Conservation (phyloP, 2,113 vertebrate species). For the Ahaetulla prasina region DNA sequence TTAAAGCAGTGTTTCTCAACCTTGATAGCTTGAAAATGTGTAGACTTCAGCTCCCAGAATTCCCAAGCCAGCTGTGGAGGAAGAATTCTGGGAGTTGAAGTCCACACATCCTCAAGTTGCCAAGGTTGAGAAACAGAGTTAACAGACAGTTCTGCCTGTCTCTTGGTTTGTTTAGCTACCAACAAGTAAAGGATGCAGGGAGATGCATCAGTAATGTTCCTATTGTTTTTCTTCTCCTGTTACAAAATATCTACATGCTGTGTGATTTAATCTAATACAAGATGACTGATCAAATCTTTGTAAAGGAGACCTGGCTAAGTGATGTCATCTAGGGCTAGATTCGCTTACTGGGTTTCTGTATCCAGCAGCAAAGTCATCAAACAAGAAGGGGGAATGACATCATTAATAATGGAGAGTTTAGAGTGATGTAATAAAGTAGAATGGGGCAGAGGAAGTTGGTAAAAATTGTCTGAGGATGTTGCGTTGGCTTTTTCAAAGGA, state of each 20-base stretch:
- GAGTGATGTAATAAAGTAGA: not conserved
- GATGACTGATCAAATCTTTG: not conserved
- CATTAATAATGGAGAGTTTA: not conserved
- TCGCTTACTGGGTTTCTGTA: not conserved
- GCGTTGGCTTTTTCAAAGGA: not conserved
- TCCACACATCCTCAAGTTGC: too few species aligned
- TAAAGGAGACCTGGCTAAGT: not conserved
- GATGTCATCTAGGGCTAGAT: not conserved
- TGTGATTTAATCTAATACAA: not conserved
- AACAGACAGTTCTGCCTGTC: not conserved
- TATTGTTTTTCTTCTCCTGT: not conserved
- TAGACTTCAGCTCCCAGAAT: too few species aligned
- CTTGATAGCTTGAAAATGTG: too few species aligned
- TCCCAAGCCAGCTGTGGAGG: too few species aligned
- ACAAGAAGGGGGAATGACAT: not conserved
- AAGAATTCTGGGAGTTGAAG: too few species aligned
- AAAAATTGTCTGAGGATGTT: not conserved
- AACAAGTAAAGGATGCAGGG: not conserved
- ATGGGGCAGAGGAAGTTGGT: not conserved
- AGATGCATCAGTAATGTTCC: too few species aligned
- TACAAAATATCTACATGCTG: not conserved
- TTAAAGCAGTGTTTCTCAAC: not conserved
- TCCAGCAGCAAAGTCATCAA: not conserved
- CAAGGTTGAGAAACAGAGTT: too few species aligned
- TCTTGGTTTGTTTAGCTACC: not conserved